Evolutionary conservation across 2,797 vertebrate genomes (phyloP), one percentile per base, ranked within the genome.

Genomic region (Syngnathus rostellatus): DNA sequence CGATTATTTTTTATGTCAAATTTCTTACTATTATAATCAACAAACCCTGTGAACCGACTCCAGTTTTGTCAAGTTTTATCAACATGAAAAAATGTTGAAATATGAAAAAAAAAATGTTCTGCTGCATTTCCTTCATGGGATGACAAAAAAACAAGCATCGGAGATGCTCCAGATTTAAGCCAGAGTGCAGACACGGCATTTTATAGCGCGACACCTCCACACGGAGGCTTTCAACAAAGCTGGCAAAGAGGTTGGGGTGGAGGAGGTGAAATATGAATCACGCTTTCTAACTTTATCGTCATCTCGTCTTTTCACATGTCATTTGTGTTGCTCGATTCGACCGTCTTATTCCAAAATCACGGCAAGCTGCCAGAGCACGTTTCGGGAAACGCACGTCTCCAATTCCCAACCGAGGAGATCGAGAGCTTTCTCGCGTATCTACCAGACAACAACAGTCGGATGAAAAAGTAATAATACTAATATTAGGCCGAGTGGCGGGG

Each of bases 381-480:
- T 78, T 83, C 63, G 54, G 63, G 78, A 82, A 79, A 82, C 81
- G 79, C 68, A 66, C 78, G 76, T 85, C 80, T 68, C 68, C 41
- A 10, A 60, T 72, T 76, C 70, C 70, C 63, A 2, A 78, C 65
- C 66, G 65, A 71, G 78, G 77, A 65, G 72, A 76, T 31, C 82
- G 80, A 89, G 82, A 90, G 87, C 84, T 87, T 89, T 87, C 73
- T 86, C 77, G 82, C 77, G 86, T 87, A 82, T 77, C 73, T 71
- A 66, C 69, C 4, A 69, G 80, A 85, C 81, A 79, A 68, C 60
- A 64, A 76, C 79, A 69, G 19, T 54, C 68, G 70, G 77, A 86
- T 86, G 72, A 86, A 88, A 88, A 89, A 89, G 84, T 84, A 82
- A 88, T 87, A 87, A 80, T 73, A 74, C 84, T 85, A 82, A 88